phyloP scores from a whole-genome alignment of 2,797 vertebrate genomes.

The Lagorchestes hirsutus region DNA sequence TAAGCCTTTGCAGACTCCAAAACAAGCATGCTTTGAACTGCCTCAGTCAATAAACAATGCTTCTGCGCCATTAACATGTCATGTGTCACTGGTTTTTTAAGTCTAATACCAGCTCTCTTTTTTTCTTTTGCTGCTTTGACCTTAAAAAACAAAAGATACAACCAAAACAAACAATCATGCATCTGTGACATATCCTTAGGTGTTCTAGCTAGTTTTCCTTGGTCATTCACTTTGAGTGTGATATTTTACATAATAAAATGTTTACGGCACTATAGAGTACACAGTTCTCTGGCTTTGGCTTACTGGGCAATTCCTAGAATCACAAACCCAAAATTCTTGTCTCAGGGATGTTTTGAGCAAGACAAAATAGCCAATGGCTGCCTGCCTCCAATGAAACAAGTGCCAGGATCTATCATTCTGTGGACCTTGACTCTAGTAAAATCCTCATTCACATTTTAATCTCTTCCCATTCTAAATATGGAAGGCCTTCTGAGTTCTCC shows the following conservation, averaged over 20 bases:
- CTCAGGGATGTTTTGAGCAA: constrained; percentile 24
- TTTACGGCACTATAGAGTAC: not conserved
- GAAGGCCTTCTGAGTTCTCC: constrained; percentile 39
- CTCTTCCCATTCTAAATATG: not conserved
- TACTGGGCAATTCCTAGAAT: constrained; percentile 56
- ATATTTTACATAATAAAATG: not conserved
- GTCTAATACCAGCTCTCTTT: not conserved
- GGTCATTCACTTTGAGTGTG: not conserved
- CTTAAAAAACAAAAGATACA: not conserved
- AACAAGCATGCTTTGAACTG: not conserved
- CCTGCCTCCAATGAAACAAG: constrained; percentile 9
- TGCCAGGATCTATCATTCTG: constrained; percentile 22
- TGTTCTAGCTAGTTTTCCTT: not conserved
- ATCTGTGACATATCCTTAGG: not conserved
- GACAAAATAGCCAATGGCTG: constrained; percentile 24
- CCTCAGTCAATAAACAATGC: not conserved
- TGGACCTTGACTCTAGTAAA: constrained; percentile 15
- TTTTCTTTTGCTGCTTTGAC: not conserved
- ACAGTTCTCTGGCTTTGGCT: not conserved
- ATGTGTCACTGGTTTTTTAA: not conserved
- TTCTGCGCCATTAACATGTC: not conserved
- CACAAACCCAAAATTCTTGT: constrained; percentile 25
- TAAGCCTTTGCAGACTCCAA: not conserved
- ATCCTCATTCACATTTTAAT: constrained; percentile 30
- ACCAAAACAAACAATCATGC: not conserved